Evolutionary conservation across 2,113 vertebrate genomes (phyloP), one percentile per base, ranked within the genome.

Genomic region (Macquaria australasica): DNA sequence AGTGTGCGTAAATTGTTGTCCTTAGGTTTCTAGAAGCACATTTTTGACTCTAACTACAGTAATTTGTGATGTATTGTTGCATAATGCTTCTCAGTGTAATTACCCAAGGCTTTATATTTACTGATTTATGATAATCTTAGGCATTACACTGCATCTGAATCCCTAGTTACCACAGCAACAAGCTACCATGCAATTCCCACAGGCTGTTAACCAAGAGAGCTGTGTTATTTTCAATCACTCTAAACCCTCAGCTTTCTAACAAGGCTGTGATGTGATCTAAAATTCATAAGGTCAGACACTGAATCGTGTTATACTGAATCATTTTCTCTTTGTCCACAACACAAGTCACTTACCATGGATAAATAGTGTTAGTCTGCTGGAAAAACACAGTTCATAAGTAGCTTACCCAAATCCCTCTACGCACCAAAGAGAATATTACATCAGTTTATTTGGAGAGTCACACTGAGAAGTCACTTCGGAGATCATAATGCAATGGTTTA

Each of bases 121-220:
- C 7, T 31, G 11, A 75, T 73, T 71, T 67, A 73, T 77, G 66
- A 69, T 77, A 0, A 78, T 79, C 72, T 51, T 28, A 87, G 55
- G 45, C 67, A 69, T 58, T 39, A 16, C 45, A 23, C 81, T 84
- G 63, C 76, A 62, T 66, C 81, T 50, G 63, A 82, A 79, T 80
- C 66, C 28, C 25, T 50, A 34, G 85, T 89, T 86, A 71, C 87
- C 85, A 86, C 77, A 89, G 87, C 88, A 89, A 89, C 85, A 79
- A 83, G 72, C 81, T 66, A 25, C 56, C 1, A 55, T 69, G 25
- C 12, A 51, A 64, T 83, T 79, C 12, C 43, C 68, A 82, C 45
- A 69, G 55, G 63, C 75, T 60, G 41, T 28, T 71, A 45, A 51
- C 9, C 8, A 37, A 31, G 25, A 81, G 56, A 77, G 53, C 11